These are phyloP conservation scores for Elachura formosa DNA, from an alignment of 2,113 vertebrate species.

Conservation along the genomic window DNA sequence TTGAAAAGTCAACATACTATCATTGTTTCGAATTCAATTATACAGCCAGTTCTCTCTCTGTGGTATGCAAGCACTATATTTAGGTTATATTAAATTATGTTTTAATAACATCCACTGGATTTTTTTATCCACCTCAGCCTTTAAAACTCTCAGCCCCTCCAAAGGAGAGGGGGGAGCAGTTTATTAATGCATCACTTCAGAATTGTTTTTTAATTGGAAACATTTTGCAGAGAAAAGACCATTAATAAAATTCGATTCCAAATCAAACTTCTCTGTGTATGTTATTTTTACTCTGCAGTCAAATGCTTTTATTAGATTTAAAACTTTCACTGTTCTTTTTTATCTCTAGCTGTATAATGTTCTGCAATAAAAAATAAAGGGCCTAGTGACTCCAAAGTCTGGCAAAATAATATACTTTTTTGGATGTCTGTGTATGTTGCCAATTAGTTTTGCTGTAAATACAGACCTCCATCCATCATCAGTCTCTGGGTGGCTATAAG, in stretches of 20 bases:
- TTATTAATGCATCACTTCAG: slow-evolving; percentile 72
- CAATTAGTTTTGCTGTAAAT: slow-evolving; percentile 99
- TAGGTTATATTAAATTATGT: slow-evolving; percentile 72
- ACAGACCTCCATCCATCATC: slow-evolving; percentile 95
- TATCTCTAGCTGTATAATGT: slow-evolving; percentile 78
- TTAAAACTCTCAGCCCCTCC: slow-evolving; percentile 62
- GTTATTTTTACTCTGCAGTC: slow-evolving; percentile 80
- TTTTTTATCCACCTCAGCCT: slow-evolving; percentile 62
- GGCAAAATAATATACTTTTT: slow-evolving; percentile 83
- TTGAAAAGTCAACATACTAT: slow-evolving; percentile 64
- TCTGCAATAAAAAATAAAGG: slow-evolving; percentile 77
- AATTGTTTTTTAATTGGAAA: slow-evolving; percentile 84
- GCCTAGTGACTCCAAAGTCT: slow-evolving; percentile 74
- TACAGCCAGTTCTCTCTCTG: slow-evolving; percentile 15
- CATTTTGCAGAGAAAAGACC: slow-evolving; percentile 76
- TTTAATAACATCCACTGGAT: slow-evolving; percentile 67
- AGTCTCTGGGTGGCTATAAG: slow-evolving; percentile 97
- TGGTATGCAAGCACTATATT: slow-evolving; percentile 58
- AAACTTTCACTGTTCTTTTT: slow-evolving; percentile 80
- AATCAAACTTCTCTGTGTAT: slow-evolving; percentile 76
- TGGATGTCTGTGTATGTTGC: slow-evolving; percentile 90
- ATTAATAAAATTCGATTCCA: slow-evolving; percentile 78
- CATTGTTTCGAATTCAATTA: slow-evolving; percentile 61
- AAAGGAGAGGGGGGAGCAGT: slow-evolving; percentile 49
- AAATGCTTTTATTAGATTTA: slow-evolving; percentile 83